Conservation (phyloP, 2,113 vertebrate species). For the Dicerorhinus sumatrensis region DNA sequence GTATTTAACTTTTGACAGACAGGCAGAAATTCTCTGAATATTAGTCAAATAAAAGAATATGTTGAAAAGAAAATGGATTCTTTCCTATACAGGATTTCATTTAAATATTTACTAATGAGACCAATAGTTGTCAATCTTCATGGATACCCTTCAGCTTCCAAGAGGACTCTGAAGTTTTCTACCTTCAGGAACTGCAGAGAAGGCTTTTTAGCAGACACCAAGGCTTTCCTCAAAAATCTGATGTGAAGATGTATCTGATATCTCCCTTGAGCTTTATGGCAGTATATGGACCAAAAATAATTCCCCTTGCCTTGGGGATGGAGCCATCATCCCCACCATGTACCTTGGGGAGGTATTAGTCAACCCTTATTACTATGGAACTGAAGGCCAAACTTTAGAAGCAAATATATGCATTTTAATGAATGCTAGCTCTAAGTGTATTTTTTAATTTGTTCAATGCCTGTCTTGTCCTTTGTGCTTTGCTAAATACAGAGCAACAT, state of each 20-base stretch:
- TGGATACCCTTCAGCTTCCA: not conserved
- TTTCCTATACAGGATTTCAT: not conserved
- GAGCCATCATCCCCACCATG: not conserved
- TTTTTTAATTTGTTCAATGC: not conserved
- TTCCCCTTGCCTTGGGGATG: not conserved
- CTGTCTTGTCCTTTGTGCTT: not conserved
- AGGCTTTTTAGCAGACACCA: not conserved
- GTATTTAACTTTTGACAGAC: not conserved
- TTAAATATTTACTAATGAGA: not conserved
- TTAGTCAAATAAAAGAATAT: not conserved
- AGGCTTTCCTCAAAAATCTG: not conserved
- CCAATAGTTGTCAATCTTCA: not conserved
- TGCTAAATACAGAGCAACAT: not conserved
- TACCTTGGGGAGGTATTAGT: not conserved
- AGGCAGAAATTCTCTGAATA: conserved; percentile 4
- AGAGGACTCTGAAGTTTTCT: not conserved
- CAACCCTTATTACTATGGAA: not conserved
- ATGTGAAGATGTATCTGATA: not conserved
- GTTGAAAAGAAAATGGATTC: not conserved
- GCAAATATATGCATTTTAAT: not conserved
- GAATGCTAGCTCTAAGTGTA: not conserved
- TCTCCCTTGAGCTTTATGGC: not conserved
- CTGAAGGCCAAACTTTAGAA: conserved; percentile 35
- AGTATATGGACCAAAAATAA: not conserved
- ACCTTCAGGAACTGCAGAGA: not conserved